Conservation (phyloP, 2,113 vertebrate species). For the Cardinalis cardinalis region DNA sequence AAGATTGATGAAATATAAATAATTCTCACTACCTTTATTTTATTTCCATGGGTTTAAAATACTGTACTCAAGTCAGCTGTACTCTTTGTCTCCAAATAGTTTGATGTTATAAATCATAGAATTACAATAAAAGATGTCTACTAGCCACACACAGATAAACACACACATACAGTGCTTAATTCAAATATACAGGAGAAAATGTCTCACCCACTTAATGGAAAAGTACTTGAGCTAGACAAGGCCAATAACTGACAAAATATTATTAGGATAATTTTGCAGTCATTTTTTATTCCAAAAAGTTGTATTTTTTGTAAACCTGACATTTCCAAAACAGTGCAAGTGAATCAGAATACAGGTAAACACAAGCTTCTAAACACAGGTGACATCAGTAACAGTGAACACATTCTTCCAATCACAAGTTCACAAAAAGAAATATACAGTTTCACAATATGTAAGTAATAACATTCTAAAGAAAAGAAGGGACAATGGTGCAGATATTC, state of each 20-base stretch:
- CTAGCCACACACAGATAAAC: background rate
- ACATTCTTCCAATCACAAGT: conserved; percentile 29
- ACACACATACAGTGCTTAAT: background rate
- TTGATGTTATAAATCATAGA: background rate
- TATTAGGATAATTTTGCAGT: conserved; percentile 40
- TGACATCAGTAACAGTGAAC: conserved; percentile 34
- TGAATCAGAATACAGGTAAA: conserved; percentile 74
- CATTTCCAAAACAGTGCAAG: conserved; percentile 76
- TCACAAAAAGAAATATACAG: conserved; percentile 14
- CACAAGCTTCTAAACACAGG: conserved; percentile 52
- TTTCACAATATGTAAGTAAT: conserved; percentile 14
- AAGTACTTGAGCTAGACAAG: background rate
- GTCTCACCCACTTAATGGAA: background rate
- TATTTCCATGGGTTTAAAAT: background rate
- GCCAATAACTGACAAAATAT: conserved; percentile 3
- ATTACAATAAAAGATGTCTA: background rate
- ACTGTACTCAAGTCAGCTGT: background rate
- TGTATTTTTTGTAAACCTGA: conserved; percentile 71
- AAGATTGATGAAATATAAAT: background rate
- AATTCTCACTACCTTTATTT: background rate
- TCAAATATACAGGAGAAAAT: background rate
- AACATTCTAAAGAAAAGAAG: conserved; percentile 23
- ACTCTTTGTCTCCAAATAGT: background rate
- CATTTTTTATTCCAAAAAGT: conserved; percentile 70
- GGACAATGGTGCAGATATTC: background rate